Conservation (phyloP, 2,113 vertebrate genomes). For the Vicugna pacos region DNA sequence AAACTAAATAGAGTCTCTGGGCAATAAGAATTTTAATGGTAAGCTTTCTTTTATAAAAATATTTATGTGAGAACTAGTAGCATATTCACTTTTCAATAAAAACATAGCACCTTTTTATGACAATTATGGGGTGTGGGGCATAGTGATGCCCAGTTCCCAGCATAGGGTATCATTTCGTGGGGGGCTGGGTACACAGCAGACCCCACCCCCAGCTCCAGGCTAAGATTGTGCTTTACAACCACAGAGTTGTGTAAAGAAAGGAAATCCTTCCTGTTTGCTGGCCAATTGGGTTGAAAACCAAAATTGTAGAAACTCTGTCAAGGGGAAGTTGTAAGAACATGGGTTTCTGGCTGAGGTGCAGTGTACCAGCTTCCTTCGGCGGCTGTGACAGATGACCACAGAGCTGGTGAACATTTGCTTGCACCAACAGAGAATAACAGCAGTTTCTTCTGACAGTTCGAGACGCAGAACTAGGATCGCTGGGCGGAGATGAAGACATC, state of each 20-base stretch:
- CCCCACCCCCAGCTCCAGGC: not conserved
- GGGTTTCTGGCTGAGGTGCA: not conserved
- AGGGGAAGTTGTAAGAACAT: not conserved
- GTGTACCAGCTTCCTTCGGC: not conserved
- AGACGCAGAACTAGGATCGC: not conserved
- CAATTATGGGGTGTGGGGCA: not conserved
- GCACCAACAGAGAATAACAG: not conserved
- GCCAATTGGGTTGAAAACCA: not conserved
- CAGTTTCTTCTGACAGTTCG: not conserved
- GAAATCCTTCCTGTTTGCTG: not conserved
- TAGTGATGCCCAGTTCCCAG: accelerated
- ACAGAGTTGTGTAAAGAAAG: not conserved
- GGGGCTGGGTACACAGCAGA: not conserved
- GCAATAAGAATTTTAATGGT: not conserved
- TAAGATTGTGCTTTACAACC: not conserved
- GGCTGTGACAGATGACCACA: not conserved
- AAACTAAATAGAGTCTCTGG: not conserved
- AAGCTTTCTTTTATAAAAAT: constrained; percentile 21
- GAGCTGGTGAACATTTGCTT: not conserved
- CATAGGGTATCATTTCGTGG: not conserved
- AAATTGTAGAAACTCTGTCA: not conserved
- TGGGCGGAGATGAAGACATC: not conserved
- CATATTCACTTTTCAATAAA: constrained; percentile 29
- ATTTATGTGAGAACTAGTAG: constrained; percentile 14
- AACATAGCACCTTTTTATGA: not conserved